phyloP scores from a whole-genome alignment of 2,888 invertebrate genomes.

The Ophonus ardosiacus region DNA sequence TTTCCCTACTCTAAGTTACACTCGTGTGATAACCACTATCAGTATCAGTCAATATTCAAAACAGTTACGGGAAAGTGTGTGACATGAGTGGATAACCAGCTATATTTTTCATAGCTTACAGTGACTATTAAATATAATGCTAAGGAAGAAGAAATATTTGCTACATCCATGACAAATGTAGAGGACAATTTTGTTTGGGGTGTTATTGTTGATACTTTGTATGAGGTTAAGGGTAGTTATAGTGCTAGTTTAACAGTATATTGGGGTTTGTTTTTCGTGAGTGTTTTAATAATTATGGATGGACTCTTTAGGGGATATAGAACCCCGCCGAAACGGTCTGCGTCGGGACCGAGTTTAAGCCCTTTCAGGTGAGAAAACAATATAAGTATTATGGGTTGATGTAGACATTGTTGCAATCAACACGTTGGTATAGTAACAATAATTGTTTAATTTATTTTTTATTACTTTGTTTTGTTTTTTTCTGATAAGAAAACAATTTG shows the following conservation, averaged over 20 bases:
- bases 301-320: conserved; percentile 47
- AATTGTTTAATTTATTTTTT: neutral
- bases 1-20: neutral
- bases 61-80: conserved; percentile 8
- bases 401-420: neutral
- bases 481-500: neutral
- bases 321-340: conserved; percentile 59
- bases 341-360: conserved; percentile 54
- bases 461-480: neutral
- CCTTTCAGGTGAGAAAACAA: conserved; percentile 49
- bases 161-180: conserved; percentile 53
- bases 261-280: conserved; percentile 53
- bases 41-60: conserved; percentile 27
- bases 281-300: conserved; percentile 62
- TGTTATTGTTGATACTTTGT: conserved; percentile 37
- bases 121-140: conserved; percentile 33
- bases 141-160: conserved; percentile 50
- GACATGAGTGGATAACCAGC: conserved; percentile 27
- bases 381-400: neutral
- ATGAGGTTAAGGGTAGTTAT: conserved; percentile 21
- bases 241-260: conserved; percentile 51
- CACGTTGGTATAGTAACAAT: neutral
- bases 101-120: neutral
- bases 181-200: conserved; percentile 49
- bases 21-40: neutral